Percentiles rank a stretch among this genome's conserved stretches.
Evolutionary conservation across 2,888 invertebrate species (phyloP).

Genomic region (Mamestra brassicae): DNA sequence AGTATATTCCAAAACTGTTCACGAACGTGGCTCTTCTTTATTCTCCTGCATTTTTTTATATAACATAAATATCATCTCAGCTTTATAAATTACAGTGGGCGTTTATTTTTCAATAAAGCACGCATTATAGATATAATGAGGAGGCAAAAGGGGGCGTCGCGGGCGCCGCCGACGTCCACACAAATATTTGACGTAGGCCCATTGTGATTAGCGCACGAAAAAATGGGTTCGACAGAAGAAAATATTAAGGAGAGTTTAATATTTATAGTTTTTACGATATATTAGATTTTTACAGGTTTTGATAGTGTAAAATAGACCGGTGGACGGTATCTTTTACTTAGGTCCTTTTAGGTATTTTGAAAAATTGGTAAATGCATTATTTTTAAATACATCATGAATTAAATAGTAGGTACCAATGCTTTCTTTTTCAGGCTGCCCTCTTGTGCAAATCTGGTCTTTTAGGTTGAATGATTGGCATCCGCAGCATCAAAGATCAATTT

Average conservation of each 20-base stretch:
- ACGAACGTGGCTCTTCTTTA: constrained; percentile 18
- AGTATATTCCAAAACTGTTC: not conserved
- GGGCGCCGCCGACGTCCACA: constrained; percentile 63
- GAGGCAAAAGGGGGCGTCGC: constrained; percentile 79
- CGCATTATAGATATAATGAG: constrained; percentile 78
- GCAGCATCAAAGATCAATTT: too few species aligned
- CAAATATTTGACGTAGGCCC: constrained; percentile 59
- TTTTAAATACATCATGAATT: too few species aligned
- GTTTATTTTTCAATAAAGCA: constrained; percentile 78
- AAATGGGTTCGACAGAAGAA: constrained; percentile 26
- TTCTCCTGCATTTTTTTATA: constrained; percentile 21
- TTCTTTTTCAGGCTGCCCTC: not conserved
- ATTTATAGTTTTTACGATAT: constrained; percentile 4
- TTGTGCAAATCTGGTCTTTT: not conserved
- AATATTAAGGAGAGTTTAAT: constrained; percentile 13
- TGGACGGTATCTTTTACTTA: not conserved
- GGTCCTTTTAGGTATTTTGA: too few species aligned
- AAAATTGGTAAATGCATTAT: too few species aligned
- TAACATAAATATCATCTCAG: constrained; percentile 14
- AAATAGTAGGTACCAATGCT: too few species aligned
- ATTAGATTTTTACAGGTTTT: constrained; percentile 5
- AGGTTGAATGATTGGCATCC: too few species aligned
- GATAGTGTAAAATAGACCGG: not conserved
- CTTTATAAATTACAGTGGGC: constrained; percentile 73
- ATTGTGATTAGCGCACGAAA: constrained; percentile 55